These are phyloP conservation scores for Hermatobates lingyangjiaoensis DNA, from an alignment of 1,140 invertebrate species.

Conservation along the genomic window DNA sequence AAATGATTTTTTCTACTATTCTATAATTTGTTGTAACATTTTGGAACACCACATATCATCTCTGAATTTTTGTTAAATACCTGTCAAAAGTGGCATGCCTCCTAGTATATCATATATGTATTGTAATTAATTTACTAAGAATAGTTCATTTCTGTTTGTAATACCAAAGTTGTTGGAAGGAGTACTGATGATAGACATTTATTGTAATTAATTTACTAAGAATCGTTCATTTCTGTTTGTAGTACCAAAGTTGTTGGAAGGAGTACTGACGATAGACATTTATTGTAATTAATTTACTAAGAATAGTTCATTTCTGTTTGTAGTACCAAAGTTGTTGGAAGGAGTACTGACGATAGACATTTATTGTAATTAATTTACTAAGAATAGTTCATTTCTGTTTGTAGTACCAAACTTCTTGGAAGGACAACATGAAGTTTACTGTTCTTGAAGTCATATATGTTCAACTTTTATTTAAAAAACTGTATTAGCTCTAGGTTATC, in stretches of 20 bases:
- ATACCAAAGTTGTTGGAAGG: slow-evolving; percentile 49
- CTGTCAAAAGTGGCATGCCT: too few relatives aligned
- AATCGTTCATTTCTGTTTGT: slow-evolving; percentile 23
- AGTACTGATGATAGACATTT: slow-evolving; percentile 40
- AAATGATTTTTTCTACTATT: too few relatives aligned
- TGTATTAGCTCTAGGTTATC: too few relatives aligned
- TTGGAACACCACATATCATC: too few relatives aligned
- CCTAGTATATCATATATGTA: background rate
- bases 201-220: slow-evolving; percentile 2
- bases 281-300: too few relatives aligned
- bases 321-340: slow-evolving; percentile 45
- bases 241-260: slow-evolving; percentile 46
- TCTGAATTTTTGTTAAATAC: too few relatives aligned
- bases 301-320: slow-evolving; percentile 21
- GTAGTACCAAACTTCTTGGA: slow-evolving; percentile 46
- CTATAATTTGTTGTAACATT: too few relatives aligned
- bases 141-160: slow-evolving; percentile 23
- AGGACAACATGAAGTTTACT: slow-evolving; percentile 41
- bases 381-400: slow-evolving; percentile 18
- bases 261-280: slow-evolving; percentile 31
- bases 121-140: slow-evolving; percentile 4
- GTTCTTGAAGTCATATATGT: too few relatives aligned
- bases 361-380: too few relatives aligned
- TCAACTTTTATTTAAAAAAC: too few relatives aligned
- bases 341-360: slow-evolving; percentile 42